Evolutionary conservation across 2,113 vertebrate species (phyloP).

Genomic region (Daphoenositta chrysoptera): DNA sequence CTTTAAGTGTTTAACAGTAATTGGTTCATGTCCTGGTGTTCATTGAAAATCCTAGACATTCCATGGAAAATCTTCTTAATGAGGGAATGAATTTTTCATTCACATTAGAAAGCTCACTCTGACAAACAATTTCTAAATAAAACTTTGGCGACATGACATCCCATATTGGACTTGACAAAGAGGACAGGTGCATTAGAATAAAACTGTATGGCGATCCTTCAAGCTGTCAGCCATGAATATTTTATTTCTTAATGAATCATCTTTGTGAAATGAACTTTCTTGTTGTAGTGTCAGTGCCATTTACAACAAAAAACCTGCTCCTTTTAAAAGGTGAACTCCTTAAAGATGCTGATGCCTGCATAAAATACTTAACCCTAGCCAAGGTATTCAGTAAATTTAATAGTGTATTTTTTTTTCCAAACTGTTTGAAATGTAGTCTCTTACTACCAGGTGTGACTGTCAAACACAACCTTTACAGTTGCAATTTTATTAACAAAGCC

Average conservation of each 20-base stretch:
- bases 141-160: constrained; percentile 91
- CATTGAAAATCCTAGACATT: constrained; percentile 88
- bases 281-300: constrained; percentile 84
- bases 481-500: constrained; percentile 20
- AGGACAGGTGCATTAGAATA: constrained; percentile 99
- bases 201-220: constrained; percentile 95
- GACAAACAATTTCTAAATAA: constrained; percentile 93
- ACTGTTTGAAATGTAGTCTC: constrained; percentile 13
- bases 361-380: constrained; percentile 72
- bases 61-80: constrained; percentile 90
- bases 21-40: constrained; percentile 86
- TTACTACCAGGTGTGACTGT: not conserved
- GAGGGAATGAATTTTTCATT: constrained; percentile 96
- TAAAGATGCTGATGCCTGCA: constrained; percentile 75
- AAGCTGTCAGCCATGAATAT: constrained; percentile 97
- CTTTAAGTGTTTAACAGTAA: constrained; percentile 89
- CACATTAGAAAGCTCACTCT: constrained; percentile 84
- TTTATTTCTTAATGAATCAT: constrained; percentile 92
- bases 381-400: constrained; percentile 24
- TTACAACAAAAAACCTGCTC: constrained; percentile 81
- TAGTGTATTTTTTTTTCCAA: not conserved
- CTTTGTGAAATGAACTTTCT: constrained; percentile 88
- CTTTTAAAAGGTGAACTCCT: constrained; percentile 78
- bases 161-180: constrained; percentile 97
- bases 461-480: constrained; percentile 1